phyloP scores from a whole-genome alignment of 2,113 vertebrate genomes.

The Casuarius casuarius region DNA sequence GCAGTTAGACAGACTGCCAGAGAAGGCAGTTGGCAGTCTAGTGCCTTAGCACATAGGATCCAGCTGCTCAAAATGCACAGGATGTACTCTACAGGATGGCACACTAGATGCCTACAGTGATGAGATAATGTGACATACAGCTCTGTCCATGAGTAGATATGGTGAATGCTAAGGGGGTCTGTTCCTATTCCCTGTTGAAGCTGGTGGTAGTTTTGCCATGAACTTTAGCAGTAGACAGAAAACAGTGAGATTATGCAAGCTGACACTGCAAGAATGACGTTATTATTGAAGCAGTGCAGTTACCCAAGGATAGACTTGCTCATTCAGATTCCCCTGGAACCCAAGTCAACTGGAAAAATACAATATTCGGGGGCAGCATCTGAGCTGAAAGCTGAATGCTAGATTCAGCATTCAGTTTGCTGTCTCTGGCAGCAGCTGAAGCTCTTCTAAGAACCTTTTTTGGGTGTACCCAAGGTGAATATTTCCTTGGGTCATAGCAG shows the following conservation, averaged over 20 bases:
- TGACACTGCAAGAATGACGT: not conserved
- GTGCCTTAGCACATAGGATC: not conserved
- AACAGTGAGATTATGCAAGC: not conserved
- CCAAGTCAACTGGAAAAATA: not conserved
- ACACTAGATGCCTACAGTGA: not conserved
- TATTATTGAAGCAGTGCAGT: not conserved
- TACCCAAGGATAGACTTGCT: not conserved
- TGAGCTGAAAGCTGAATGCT: not conserved
- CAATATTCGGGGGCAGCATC: not conserved
- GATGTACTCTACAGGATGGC: not conserved
- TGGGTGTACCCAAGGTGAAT: not conserved
- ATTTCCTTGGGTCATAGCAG: not conserved
- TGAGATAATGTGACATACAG: not conserved
- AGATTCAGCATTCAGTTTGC: not conserved
- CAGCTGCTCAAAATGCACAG: slow-evolving; percentile 6
- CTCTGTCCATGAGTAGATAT: not conserved
- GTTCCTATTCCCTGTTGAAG: not conserved
- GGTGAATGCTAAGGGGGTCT: not conserved
- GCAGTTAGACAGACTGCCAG: not conserved
- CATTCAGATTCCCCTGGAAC: not conserved
- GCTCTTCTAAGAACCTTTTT: not conserved
- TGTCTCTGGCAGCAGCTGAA: not conserved
- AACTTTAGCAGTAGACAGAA: not conserved
- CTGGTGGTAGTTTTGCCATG: rapidly evolving
- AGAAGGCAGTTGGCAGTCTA: not conserved